phyloP scores from a whole-genome alignment of 1,140 invertebrate species.

The Calycopis cecrops region DNA sequence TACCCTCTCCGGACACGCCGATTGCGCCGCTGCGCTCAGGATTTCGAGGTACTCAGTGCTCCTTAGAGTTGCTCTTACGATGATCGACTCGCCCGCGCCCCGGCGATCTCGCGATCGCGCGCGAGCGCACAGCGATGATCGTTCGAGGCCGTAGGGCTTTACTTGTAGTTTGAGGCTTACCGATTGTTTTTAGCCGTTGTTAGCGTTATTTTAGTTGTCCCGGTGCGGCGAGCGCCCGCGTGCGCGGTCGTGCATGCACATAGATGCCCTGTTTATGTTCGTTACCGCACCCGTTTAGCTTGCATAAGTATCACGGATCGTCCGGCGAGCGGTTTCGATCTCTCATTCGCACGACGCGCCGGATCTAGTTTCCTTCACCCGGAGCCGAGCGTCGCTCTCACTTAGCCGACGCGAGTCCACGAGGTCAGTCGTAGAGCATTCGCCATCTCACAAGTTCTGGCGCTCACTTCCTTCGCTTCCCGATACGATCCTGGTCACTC shows the following conservation, averaged over 20 bases:
- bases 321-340: slow-evolving; percentile 64
- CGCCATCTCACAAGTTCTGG: slow-evolving; percentile 71
- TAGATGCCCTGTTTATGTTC: slow-evolving; percentile 71
- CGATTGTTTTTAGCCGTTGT: slow-evolving; percentile 74
- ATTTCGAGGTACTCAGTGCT: slow-evolving; percentile 83
- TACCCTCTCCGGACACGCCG: slow-evolving; percentile 66
- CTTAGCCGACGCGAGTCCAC: slow-evolving; percentile 48
- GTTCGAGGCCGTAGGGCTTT: slow-evolving; percentile 75
- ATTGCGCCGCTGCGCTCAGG: slow-evolving; percentile 76
- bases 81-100: slow-evolving; percentile 66
- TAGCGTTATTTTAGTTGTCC: slow-evolving; percentile 75
- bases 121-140: slow-evolving; percentile 61
- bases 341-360: slow-evolving; percentile 48
- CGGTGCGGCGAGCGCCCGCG: slow-evolving; percentile 68
- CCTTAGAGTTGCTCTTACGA: slow-evolving; percentile 74
- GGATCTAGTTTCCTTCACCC: slow-evolving; percentile 42
- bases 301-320: slow-evolving; percentile 67
- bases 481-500: slow-evolving; percentile 18
- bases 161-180: slow-evolving; percentile 78
- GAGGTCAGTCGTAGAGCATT: slow-evolving; percentile 69
- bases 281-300: slow-evolving; percentile 69
- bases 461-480: slow-evolving; percentile 26
- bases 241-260: slow-evolving; percentile 68
- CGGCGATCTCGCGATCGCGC: slow-evolving; percentile 50
- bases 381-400: slow-evolving; percentile 49